These are phyloP conservation scores for Heliconius himera DNA, from an alignment of 1,140 invertebrate genomes.

Conservation along the genomic window DNA sequence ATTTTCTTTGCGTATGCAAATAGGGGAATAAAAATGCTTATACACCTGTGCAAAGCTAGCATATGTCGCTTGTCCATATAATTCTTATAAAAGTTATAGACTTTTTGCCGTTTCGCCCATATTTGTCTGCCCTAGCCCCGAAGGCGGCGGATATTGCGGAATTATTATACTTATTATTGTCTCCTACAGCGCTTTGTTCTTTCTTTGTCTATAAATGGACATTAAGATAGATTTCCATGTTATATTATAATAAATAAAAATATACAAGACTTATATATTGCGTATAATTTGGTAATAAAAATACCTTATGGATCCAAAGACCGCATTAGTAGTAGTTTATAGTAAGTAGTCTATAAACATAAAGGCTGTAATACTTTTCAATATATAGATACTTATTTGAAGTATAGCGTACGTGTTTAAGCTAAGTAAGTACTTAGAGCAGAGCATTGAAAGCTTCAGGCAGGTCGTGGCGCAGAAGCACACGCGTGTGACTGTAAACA, in stretches of 20 bases:
- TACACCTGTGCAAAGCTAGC: not conserved
- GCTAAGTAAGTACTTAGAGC: too few relatives aligned
- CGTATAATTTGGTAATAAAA: not conserved
- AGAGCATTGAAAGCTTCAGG: too few relatives aligned
- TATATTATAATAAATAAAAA: not conserved
- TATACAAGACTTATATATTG: not conserved
- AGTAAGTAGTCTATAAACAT: too few relatives aligned
- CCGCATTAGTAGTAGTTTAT: too few relatives aligned
- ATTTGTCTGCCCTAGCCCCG: not conserved
- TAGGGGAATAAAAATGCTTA: not conserved
- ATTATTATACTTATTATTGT: not conserved
- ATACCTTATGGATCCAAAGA: not conserved
- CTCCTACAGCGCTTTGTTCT: not conserved
- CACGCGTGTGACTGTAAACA: too few relatives aligned
- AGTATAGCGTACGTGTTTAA: too few relatives aligned
- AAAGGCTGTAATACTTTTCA: too few relatives aligned
- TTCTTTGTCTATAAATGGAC: not conserved
- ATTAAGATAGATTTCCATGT: not conserved
- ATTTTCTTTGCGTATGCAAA: not conserved
- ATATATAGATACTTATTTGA: too few relatives aligned
- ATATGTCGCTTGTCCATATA: not conserved
- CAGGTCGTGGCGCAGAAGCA: too few relatives aligned
- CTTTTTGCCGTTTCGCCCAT: not conserved
- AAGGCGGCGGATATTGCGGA: conserved; percentile 2
- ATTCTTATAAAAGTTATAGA: not conserved